Evolutionary conservation across 2,113 vertebrate species (phyloP).

Genomic region (Eurypyga helias): DNA sequence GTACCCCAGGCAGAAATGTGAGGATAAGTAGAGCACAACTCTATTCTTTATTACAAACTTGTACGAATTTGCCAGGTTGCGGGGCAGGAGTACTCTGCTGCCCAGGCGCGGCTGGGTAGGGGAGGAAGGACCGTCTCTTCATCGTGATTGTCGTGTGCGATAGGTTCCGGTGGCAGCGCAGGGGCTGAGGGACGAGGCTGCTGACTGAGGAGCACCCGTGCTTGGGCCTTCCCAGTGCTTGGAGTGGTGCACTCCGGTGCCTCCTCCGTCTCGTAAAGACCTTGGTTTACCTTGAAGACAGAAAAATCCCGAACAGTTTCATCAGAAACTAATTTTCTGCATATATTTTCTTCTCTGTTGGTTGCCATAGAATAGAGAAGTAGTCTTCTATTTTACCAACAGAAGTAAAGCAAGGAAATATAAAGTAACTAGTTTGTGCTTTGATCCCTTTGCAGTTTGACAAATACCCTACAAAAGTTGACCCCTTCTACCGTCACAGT

Average conservation of each 20-base stretch:
- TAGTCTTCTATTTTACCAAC: slow-evolving; percentile 8
- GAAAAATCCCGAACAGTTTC: not conserved
- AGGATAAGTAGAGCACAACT: slow-evolving; percentile 92
- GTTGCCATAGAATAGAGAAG: not conserved
- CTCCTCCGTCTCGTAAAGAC: not conserved
- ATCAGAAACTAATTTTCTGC: not conserved
- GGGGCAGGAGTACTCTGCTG: not conserved
- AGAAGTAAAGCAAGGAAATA: slow-evolving; percentile 10
- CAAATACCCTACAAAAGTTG: slow-evolving; percentile 98
- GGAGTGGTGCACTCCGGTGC: not conserved
- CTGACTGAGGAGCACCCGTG: not conserved
- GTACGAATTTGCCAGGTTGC: not conserved
- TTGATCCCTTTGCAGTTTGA: slow-evolving; percentile 98
- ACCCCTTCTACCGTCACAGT: slow-evolving; percentile 99
- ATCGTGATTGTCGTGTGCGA: rapidly evolving
- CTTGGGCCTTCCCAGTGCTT: not conserved
- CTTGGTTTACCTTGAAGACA: not conserved
- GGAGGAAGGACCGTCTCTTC: not conserved
- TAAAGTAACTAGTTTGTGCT: slow-evolving; percentile 83
- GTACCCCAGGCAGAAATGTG: slow-evolving; percentile 98
- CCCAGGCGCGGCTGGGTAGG: not conserved
- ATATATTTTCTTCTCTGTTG: not conserved
- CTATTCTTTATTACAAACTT: slow-evolving; percentile 54
- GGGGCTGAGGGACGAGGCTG: not conserved
- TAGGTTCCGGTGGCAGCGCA: not conserved